Percentiles rank a stretch among this genome's conserved stretches.
Conservation (phyloP, 2,113 vertebrate species). For the Semnopithecus entellus region DNA sequence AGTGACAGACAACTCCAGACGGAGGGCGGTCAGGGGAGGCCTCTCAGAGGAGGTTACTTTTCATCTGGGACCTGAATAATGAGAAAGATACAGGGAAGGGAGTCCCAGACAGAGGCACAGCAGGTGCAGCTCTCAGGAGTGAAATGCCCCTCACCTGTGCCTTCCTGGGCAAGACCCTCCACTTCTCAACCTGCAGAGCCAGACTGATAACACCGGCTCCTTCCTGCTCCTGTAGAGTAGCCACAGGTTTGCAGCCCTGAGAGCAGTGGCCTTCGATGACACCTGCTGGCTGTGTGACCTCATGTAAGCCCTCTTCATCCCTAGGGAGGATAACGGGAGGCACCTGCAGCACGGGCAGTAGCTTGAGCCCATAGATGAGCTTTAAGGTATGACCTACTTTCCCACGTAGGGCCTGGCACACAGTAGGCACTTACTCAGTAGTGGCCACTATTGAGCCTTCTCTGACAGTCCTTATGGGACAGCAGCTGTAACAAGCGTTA, state of each 20-base stretch:
- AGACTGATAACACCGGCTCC: neutral
- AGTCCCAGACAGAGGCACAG: neutral
- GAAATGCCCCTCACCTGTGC: neutral
- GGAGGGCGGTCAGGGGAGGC: neutral
- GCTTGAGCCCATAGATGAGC: accelerated
- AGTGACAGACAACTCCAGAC: neutral
- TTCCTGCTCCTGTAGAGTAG: neutral
- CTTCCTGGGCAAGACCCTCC: neutral
- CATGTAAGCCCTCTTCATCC: accelerated
- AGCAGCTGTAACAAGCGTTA: neutral
- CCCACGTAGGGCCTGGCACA: accelerated
- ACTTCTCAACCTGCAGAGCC: neutral
- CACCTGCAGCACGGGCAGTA: accelerated
- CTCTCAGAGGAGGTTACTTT: neutral
- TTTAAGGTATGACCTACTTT: neutral
- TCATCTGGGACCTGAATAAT: neutral
- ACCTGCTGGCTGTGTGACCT: neutral
- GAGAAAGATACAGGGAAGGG: neutral
- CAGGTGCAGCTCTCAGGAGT: neutral
- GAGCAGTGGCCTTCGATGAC: too few species aligned
- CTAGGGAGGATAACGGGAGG: too few species aligned
- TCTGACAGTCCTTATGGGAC: neutral
- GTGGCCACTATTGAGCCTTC: neutral
- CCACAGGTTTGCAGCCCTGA: neutral
- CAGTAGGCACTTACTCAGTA: neutral